phyloP scores from a whole-genome alignment of 2,888 invertebrate genomes.

The Andricus quercusramuli region DNA sequence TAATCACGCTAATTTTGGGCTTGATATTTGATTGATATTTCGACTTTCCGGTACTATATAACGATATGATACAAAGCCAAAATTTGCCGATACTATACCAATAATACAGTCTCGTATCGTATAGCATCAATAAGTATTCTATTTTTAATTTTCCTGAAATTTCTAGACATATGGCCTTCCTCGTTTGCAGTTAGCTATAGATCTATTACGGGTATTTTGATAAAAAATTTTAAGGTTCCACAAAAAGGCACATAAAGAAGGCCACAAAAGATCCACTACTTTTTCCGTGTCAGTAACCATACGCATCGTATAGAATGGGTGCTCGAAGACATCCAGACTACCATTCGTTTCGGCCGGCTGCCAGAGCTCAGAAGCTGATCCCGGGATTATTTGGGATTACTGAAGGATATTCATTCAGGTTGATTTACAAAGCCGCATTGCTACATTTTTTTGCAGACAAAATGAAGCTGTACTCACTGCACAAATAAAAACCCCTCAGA shows the following conservation, averaged over 20 bases:
- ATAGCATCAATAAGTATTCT: neutral
- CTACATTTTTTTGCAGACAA: constrained; percentile 50
- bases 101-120: too few species aligned
- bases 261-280: constrained; percentile 8
- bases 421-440: constrained; percentile 72
- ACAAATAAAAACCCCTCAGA: neutral
- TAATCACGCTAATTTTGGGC: too few species aligned
- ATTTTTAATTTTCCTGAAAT: neutral
- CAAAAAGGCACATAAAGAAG: constrained; percentile 1
- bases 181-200: neutral
- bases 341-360: constrained; percentile 66
- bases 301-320: neutral
- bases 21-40: too few species aligned
- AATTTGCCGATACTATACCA: too few species aligned
- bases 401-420: constrained; percentile 72
- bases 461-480: constrained; percentile 31
- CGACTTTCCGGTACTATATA: too few species aligned
- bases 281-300: neutral
- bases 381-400: constrained; percentile 74
- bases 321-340: neutral
- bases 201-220: neutral
- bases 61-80: too few species aligned
- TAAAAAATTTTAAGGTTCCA: neutral
- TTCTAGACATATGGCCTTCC: neutral
- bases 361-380: constrained; percentile 67